Base-by-base conservation (phyloP, 2,888 invertebrate genomes). In the Podotricha telesiphe region DNA sequence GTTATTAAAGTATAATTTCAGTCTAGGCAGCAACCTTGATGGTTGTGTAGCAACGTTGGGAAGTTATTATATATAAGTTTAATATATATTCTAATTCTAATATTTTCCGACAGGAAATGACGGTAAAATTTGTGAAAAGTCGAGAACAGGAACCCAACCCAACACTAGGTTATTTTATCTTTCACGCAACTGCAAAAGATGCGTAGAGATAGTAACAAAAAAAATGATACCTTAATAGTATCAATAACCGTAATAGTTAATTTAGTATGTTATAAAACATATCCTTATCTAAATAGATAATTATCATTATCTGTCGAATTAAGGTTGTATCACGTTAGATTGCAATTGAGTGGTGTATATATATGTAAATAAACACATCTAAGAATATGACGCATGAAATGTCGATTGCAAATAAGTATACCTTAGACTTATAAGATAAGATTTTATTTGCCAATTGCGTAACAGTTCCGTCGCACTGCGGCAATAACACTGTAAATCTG, bases 381-480 rank as follows among this genome's bases (percentile, higher is more conserved):
- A 13, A 22, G 40, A 19, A 1, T 20, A 20, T 55, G 55, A 37
- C 53, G 42, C n/a, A 45, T 28, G 6, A 17, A n/a, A n/a, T n/a
- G n/a, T 45, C 22, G 42, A 59, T 59, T 28, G 45, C 6, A 45
- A n/a, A 22, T 59, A n/a, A n/a, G n/a, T n/a, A 45, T 22, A 59
- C 28, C 59, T 45, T 22, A 4, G 34, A 34, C 22, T 59, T 55
- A 55, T 45, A 15, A 40, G 40, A 59, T 63, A 45, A 70, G 56
- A 40, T 13, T 53, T 22, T 42, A 65, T 22, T 42, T 15, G 42
- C 64, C 42, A 20, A 40, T 42, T 42, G 42, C 15, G 42, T 53
- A 53, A 42, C 40, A 8, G 28, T 28, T 53, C 42, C 28, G 64
- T 28, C 64, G 64, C 64, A 65, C 53, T 65, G 64, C 64, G 64